Evolutionary conservation across 2,113 vertebrate genomes (phyloP).

Genomic region (Tupaia chinensis): DNA sequence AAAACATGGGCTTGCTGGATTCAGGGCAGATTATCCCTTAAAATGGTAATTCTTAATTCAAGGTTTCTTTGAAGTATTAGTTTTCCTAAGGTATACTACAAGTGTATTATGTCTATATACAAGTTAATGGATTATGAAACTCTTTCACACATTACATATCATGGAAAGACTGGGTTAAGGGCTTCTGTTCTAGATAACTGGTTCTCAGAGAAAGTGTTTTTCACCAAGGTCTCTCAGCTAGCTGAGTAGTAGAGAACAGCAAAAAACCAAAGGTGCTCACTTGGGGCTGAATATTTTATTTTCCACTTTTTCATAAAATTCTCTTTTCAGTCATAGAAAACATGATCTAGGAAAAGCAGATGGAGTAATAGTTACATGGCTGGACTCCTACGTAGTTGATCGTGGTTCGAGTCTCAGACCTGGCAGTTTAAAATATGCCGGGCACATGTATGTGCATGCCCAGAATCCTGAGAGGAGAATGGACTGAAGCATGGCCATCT

Average conservation of each 20-base stretch:
- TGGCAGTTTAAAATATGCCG: too few species aligned
- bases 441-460: too few species aligned
- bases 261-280: background rate
- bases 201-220: constrained; percentile 9
- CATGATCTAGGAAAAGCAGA: background rate
- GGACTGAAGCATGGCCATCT: too few species aligned
- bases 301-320: background rate
- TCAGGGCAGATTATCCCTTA: background rate
- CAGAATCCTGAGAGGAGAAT: too few species aligned
- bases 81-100: background rate
- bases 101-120: background rate
- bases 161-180: background rate
- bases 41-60: constrained; percentile 10
- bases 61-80: background rate
- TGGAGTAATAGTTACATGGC: too few species aligned
- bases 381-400: too few species aligned
- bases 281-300: background rate
- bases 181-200: background rate
- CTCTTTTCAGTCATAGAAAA: background rate
- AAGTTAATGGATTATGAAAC: constrained; percentile 8
- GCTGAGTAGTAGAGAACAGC: background rate
- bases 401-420: too few species aligned
- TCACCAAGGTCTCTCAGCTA: background rate
- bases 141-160: background rate
- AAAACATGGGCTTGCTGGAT: constrained; percentile 7